Conservation (phyloP, 2,113 vertebrate species). For the Xiphophorus hellerii region DNA sequence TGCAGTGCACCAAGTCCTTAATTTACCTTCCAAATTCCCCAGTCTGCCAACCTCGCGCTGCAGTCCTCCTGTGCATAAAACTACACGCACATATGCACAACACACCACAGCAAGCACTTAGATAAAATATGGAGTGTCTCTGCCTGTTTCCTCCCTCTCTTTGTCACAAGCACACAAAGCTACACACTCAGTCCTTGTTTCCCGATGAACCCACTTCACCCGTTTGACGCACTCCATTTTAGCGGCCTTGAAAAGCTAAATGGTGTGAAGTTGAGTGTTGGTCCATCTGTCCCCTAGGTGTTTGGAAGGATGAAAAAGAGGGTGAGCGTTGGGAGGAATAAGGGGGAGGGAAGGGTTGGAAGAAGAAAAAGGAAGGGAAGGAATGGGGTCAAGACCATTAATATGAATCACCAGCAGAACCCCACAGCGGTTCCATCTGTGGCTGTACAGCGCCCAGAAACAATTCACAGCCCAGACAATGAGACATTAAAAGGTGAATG, state of each 20-base stretch:
- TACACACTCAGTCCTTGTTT: conserved; percentile 41
- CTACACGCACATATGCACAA: conserved; percentile 30
- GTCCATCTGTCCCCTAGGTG: conserved; percentile 78
- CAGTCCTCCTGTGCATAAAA: conserved; percentile 44
- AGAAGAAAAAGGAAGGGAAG: conserved; percentile 61
- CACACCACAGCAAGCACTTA: conserved; percentile 23
- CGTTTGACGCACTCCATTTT: conserved; percentile 64
- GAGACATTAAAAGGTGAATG: conserved; percentile 56
- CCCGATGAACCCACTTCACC: conserved; percentile 55
- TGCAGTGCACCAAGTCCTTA: conserved; percentile 75
- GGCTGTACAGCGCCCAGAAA: conserved; percentile 59
- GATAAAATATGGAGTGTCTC: conserved; percentile 17
- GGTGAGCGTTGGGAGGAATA: conserved; percentile 55
- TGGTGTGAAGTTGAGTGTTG: conserved; percentile 79
- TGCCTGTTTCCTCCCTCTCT: conserved; percentile 2
- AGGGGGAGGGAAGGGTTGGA: conserved; percentile 48
- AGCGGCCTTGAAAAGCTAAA: conserved; percentile 79
- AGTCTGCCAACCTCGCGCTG: conserved; percentile 54
- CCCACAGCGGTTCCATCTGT: conserved; percentile 74
- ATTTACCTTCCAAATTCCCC: conserved; percentile 69
- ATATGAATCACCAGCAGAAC: conserved; percentile 77
- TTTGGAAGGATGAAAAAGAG: conserved; percentile 65
- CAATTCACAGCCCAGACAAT: conserved; percentile 57
- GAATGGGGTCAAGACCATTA: conserved; percentile 70
- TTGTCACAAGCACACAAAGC: conserved; percentile 8